Base-by-base conservation (phyloP, 1,140 invertebrate species). In the Cyrtorhinus lividipennis region DNA sequence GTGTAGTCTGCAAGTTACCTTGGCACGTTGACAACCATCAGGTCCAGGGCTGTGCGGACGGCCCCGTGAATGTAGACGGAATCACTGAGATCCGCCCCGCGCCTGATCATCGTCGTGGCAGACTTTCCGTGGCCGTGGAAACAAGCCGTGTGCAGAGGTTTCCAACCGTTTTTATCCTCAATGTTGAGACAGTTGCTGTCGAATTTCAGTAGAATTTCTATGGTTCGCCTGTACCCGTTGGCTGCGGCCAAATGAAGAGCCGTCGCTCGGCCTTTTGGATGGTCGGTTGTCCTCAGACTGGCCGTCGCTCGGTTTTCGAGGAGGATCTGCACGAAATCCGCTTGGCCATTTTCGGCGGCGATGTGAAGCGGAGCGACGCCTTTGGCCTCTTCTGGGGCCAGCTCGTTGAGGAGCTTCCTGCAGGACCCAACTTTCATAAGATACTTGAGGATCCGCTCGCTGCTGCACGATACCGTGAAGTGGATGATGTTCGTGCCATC, bases 291-390 rank as follows among this genome's bases (percentile, higher is more conserved):
- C n/a, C 22, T 26, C 8, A 59, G 27, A 3, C 15, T 83, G 1
- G 86, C 75, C 71, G 85, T 79, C 56, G 84, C 84, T 20, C 83
- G 84, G 66, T 80, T 77, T 68, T 84, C 80, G 2, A 90, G 70
- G 3, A 88, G 75, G 15, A 86, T 69, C 13, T 76, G 74, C 0
- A 85, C 81, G 23, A 77, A 77, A 1, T 72, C 67, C 22, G 71
- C 72, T 77, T 77, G 78, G 0, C 72, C 79, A 66, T 81, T 81
- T 67, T 80, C 79, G 8, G 83, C 81, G 0, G 90, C 88, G 70
- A 90, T 90, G 73, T 91, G 87, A 5, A 92, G 73, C 0, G 87
- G 79, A 10, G 25, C 24, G 15, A 25, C 20, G 10, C 48, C 48
- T 10, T 53, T 12, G 3, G 48, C 8, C 18, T 15, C 48, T 10